Conservation (phyloP, 2,888 invertebrate genomes). For the Sycophila texana region DNA sequence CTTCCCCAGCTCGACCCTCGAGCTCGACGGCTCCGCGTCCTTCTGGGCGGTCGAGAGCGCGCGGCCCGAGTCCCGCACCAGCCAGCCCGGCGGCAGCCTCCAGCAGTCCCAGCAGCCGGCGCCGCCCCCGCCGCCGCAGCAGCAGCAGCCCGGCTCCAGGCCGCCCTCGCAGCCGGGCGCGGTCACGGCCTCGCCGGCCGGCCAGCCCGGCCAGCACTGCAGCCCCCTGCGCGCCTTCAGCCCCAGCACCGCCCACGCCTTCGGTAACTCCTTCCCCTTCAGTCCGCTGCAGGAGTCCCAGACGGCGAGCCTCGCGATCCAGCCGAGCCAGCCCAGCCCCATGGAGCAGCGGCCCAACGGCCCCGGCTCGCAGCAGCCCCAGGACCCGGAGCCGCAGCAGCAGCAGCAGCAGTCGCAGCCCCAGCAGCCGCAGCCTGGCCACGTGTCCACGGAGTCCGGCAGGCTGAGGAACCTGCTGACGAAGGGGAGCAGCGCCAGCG, state of each 20-base stretch:
- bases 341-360: constrained; percentile 52
- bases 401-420: constrained; percentile 75
- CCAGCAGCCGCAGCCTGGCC: constrained; percentile 74
- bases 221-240: constrained; percentile 72
- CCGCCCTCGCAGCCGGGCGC: constrained; percentile 79
- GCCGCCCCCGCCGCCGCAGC: constrained; percentile 12
- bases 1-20: constrained; percentile 82
- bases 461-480: constrained; percentile 77
- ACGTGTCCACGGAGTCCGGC: constrained; percentile 74
- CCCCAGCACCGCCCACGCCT: constrained; percentile 77
- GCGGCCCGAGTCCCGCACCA: constrained; percentile 82
- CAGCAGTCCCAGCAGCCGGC: constrained; percentile 8
- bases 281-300: constrained; percentile 79
- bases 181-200: constrained; percentile 75
- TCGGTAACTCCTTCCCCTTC: constrained; percentile 80
- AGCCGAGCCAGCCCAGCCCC: constrained; percentile 38
- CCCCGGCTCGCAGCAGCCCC: constrained; percentile 26
- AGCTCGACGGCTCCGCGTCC: constrained; percentile 69
- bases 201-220: constrained; percentile 76
- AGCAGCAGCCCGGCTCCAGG: constrained; percentile 77
- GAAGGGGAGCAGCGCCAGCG: constrained; percentile 68
- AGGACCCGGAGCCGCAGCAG: constrained; percentile 62
- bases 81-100: constrained; percentile 62
- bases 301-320: constrained; percentile 70
- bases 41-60: constrained; percentile 59